Percentiles rank a stretch among this genome's conserved stretches.
Evolutionary conservation across 2,797 vertebrate species (phyloP).

Genomic region (Lagorchestes hirsutus): DNA sequence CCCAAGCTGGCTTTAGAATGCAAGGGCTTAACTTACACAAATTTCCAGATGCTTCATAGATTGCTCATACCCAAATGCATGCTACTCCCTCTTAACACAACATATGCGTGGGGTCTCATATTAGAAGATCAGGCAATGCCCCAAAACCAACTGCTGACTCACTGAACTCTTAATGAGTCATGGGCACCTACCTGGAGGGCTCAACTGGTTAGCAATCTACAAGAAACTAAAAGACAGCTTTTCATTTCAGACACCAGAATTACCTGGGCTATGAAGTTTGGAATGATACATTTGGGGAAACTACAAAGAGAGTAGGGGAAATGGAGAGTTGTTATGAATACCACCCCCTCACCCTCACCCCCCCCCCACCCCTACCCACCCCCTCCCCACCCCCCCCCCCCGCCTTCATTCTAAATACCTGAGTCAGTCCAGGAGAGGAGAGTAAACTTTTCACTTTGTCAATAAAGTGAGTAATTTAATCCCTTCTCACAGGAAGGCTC

Average conservation of each 20-base stretch:
- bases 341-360: background rate
- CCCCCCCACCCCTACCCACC: background rate
- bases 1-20: background rate
- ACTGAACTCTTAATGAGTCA: background rate
- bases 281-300: background rate
- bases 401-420: constrained; percentile 1
- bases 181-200: background rate
- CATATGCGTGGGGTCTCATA: background rate
- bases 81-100: background rate
- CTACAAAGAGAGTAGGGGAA: background rate
- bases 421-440: background rate
- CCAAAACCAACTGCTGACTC: background rate
- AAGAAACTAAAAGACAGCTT: background rate
- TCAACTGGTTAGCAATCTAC: background rate
- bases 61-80: background rate
- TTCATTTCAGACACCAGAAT: background rate
- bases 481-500: background rate
- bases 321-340: background rate
- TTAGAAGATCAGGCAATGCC: background rate
- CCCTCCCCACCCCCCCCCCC: background rate
- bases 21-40: background rate
- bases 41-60: background rate
- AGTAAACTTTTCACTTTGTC: background rate
- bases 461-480: background rate
- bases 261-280: background rate